Evolutionary conservation across 2,888 invertebrate species (phyloP).

Genomic region (Dugesia japonica): DNA sequence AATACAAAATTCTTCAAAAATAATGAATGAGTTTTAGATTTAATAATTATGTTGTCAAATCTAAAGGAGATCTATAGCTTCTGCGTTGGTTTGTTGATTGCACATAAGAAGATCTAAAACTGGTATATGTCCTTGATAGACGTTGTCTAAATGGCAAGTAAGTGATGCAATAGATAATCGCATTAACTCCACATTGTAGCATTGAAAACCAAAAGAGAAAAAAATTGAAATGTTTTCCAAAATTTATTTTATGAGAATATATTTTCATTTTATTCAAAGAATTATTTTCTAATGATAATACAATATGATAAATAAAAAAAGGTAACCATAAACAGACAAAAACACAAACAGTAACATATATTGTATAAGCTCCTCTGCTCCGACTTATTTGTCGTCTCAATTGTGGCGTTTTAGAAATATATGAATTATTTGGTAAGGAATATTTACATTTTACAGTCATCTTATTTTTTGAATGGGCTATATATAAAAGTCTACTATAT

Average conservation of each 20-base stretch:
- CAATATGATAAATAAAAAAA: neutral
- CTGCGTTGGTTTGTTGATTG: neutral
- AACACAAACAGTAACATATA: neutral
- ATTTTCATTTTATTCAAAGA: neutral
- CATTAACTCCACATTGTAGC: neutral
- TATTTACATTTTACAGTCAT: neutral
- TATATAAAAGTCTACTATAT: neutral
- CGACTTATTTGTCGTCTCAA: neutral
- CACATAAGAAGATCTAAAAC: neutral
- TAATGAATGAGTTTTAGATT: no score
- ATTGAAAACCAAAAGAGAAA: neutral
- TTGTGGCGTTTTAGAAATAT: neutral
- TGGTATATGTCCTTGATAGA: neutral
- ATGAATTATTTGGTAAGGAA: neutral
- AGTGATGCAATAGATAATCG: neutral
- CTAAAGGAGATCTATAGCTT: neutral
- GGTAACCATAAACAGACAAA: neutral
- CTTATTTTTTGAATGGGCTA: neutral
- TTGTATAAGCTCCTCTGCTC: neutral
- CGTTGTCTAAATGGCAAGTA: conserved; percentile 5
- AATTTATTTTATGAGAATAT: neutral
- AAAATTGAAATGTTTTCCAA: conserved; percentile 2
- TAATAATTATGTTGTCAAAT: neutral
- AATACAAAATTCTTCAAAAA: no score
- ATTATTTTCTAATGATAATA: neutral